phyloP scores from a whole-genome alignment of 2,888 invertebrate species.

The Patella caerulea region DNA sequence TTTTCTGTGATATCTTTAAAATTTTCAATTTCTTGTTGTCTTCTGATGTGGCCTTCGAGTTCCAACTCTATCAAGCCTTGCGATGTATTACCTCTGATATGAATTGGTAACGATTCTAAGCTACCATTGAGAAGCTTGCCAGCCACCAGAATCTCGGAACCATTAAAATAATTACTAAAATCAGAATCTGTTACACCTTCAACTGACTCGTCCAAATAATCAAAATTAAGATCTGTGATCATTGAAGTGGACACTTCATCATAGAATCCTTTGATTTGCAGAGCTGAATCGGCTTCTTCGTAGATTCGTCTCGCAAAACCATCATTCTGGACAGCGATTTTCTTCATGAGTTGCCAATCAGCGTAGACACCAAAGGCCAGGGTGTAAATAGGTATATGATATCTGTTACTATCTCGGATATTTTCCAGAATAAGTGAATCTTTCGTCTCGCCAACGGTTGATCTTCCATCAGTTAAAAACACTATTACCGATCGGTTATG shows the following conservation, averaged over 20 bases:
- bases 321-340: constrained; percentile 75
- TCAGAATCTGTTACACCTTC: constrained; percentile 41
- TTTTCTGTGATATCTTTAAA: constrained; percentile 45
- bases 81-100: constrained; percentile 25
- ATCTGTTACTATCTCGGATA: constrained; percentile 42
- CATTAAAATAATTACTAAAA: constrained; percentile 48
- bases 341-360: constrained; percentile 53
- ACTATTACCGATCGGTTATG: constrained; percentile 59
- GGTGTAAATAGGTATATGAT: constrained; percentile 46
- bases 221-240: constrained; percentile 78
- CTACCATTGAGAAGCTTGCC: constrained; percentile 27
- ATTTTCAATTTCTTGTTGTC: constrained; percentile 1
- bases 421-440: constrained; percentile 56
- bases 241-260: constrained; percentile 80
- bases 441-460: constrained; percentile 68
- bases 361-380: constrained; percentile 53
- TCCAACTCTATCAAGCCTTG: constrained; percentile 25
- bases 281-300: constrained; percentile 80
- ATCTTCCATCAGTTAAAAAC: constrained; percentile 72
- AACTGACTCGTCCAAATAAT: constrained; percentile 73
- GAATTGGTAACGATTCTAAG: constrained; percentile 15
- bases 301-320: constrained; percentile 83
- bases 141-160: constrained; percentile 52
- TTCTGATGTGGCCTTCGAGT: constrained; percentile 13
- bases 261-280: constrained; percentile 78